phyloP scores from a whole-genome alignment of 2,113 vertebrate species.

The Bufo gargarizans region DNA sequence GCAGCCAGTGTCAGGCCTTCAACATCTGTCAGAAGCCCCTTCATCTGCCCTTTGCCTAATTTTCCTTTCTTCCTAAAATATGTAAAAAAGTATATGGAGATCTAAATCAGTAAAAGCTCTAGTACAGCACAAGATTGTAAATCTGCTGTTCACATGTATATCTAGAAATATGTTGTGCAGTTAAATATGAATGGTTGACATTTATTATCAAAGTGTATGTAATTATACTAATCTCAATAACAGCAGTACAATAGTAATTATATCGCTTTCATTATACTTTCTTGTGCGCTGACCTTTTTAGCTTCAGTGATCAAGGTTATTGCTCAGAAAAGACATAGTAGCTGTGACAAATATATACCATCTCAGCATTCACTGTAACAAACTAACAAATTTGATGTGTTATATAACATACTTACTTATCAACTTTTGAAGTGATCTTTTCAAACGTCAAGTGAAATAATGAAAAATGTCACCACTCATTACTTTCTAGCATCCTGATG shows the following conservation, averaged over 20 bases:
- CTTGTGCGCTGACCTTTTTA: conserved; percentile 8
- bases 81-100: background rate
- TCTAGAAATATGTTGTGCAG: background rate
- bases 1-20: conserved; percentile 24
- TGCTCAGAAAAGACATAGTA: background rate
- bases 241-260: conserved; percentile 23
- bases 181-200: background rate
- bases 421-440: background rate
- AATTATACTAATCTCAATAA: conserved; percentile 3
- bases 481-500: background rate
- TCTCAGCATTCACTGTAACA: background rate
- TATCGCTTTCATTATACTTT: background rate
- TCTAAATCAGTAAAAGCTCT: background rate
- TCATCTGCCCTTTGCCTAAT: conserved; percentile 14
- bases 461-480: background rate
- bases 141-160: background rate
- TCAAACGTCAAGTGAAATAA: background rate
- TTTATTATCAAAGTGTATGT: conserved; percentile 17
- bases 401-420: background rate
- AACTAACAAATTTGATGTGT: background rate
- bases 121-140: background rate
- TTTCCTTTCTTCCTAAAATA: conserved; percentile 5
- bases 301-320: background rate
- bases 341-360: background rate
- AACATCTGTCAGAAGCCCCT: conserved; percentile 33